These are phyloP conservation scores for Chiloscyllium plagiosum DNA, from an alignment of 2,113 vertebrate genomes.

Conservation along the genomic window DNA sequence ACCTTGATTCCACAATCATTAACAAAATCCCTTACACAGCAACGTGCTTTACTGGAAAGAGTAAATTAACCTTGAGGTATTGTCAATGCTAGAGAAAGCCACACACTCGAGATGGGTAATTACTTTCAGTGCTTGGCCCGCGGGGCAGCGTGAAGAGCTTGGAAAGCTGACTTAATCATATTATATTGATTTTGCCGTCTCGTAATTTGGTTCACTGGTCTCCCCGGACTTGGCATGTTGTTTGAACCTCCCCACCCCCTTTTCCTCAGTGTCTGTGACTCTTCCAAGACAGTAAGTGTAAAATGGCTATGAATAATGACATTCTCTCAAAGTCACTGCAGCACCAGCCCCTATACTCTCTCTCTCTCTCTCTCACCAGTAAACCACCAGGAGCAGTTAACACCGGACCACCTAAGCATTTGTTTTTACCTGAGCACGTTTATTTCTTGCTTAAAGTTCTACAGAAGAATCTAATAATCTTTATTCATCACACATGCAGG, in stretches of 20 bases:
- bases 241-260: not conserved
- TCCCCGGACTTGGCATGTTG: not conserved
- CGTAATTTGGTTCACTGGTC: not conserved
- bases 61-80: conserved; percentile 30
- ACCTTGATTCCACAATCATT: not conserved
- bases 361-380: not conserved
- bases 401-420: not conserved
- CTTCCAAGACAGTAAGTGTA: not conserved
- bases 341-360: not conserved
- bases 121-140: not conserved
- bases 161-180: conserved; percentile 26
- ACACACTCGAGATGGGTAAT: not conserved
- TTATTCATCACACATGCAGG: not conserved
- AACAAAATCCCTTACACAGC: not conserved
- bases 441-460: not conserved
- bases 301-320: not conserved
- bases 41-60: not conserved
- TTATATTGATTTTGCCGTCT: conserved; percentile 16
- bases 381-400: not conserved
- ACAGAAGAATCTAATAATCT: not conserved
- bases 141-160: not conserved
- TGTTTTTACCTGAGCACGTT: not conserved
- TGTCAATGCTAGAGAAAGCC: not conserved
- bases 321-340: not conserved
- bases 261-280: not conserved